Base-by-base conservation (phyloP, 2,113 vertebrate genomes). In the Hippocampus comes region DNA sequence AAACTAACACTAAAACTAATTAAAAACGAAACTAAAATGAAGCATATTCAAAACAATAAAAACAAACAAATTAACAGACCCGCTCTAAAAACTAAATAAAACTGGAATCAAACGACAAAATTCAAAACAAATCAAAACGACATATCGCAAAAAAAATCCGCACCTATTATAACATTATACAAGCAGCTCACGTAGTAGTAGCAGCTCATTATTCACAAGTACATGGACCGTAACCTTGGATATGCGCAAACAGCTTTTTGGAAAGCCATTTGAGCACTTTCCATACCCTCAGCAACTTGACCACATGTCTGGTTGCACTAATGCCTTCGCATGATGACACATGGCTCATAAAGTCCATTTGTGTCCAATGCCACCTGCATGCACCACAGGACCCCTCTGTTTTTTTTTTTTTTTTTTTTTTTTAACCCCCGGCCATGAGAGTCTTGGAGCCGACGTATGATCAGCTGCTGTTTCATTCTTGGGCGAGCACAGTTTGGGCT, bases 401-500 rank as follows among this genome's bases (percentile, higher is more conserved):
- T 25, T 23, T 30, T 27, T 59, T 57, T 57, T 56, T 30, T 27
- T 59, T 57, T 57, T 56, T 25, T 25, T 23, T 30, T 59, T 30
- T 30, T 30, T 8, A 2, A 18, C 14, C 59, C 59, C 59, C 75
- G 49, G 48, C 55, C 69, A 20, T n/a, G 53, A 55, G 78, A 75
- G 82, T 77, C 73, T 83, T 46, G 43, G 66, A 79, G 80, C 81
- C 70, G 84, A 82, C 80, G 84, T 81, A 77, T 71, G 76, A 88
- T 78, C 85, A 88, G 84, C 88, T 82, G 83, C 80, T 85, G 77
- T 73, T 65, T 86, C 79, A 85, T 77, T 85, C 82, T 74, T 81
- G 82, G 80, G 73, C 74, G 74, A 78, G 67, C 85, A 90, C 85
- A 90, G 89, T 90, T 89, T 88, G 86, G 89, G 83, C 90, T 90